Base-by-base conservation (phyloP, 2,888 invertebrate genomes). In the Thera obeliscata region DNA sequence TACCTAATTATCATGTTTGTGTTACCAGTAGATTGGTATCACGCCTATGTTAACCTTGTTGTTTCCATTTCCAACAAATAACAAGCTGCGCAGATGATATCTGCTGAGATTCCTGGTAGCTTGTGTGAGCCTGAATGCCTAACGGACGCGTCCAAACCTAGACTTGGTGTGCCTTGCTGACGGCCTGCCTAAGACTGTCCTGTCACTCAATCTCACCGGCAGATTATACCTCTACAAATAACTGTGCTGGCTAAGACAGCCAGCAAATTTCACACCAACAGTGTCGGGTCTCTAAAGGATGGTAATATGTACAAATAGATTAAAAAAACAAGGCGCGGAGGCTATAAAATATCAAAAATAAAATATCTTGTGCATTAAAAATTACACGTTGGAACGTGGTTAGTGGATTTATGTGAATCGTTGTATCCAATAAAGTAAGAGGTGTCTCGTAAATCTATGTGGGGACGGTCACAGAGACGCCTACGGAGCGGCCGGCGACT, bases 371-470 rank as follows among this genome's bases (percentile, higher is more conserved):
- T 66, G 77, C 79, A 81, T 84, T 84, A 85, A 88, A 87, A 87
- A 86, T 85, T 80, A 84, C 82, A 84, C 80, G 78, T 76, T 71
- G 71, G 79, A 84, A 81, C 82, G 83, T 83, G 67, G 66, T 83
- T 82, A 83, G 83, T 84, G 81, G 84, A 92, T 92, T 92, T 92
- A 92, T 91, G 89, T 83, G 89, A 88, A 87, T 88, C 82, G 84
- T 83, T 88, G 86, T 86, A 84, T 82, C 86, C 89, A 90, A 92
- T 92, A 91, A 92, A 91, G 88, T 88, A 91, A 85, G 83, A 86
- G 86, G 85, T 82, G 90, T 85, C 87, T 90, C 91, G 88, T 93
- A 92, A 92, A 92, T 91, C 86, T 86, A 81, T 69, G 79, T 85
- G 84, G 87, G 86, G 87, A 85, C 84, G 87, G 88, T 78, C 79